Base-by-base conservation (phyloP, 2,888 invertebrate species). In the Amiota communis region DNA sequence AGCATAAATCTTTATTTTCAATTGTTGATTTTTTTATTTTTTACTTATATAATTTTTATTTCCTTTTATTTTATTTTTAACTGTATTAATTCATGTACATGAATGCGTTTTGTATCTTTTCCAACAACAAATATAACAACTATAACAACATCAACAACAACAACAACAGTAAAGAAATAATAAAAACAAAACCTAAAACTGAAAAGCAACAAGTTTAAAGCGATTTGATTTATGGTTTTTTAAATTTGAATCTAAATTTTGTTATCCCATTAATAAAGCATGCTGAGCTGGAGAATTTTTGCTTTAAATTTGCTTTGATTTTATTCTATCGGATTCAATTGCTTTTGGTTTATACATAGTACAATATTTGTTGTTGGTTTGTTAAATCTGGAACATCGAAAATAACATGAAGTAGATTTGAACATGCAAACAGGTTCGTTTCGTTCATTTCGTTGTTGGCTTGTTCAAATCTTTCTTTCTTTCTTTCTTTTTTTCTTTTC, bases 221-320 rank as follows among this genome's bases (percentile, higher is more conserved):
- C 17, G 12, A 23, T 83, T 79, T 83, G 83, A 83, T 83, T 83
- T 83, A 83, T 85, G 84, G 78, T 64, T 84, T 77, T 81, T 80
- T 77, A 81, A 83, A 83, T 83, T 77, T 78, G 77, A 85, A 82
- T 85, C 84, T 83, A 83, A 15, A 83, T 83, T 85, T 84, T 82
- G 81, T 85, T 77, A 77, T 68, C 81, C 36, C 82, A 83, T 85
- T 83, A 85, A 83, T 84, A 80, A 83, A 83, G 53, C 67, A 53
- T n/a, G 63, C 36, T 53, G 63, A 6, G 36, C 36, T 6, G 8
- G 8, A 36, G 36, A 36, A 36, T 36, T 6, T n/a, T 36, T 36
- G 36, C 36, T 36, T 36, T 36, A 36, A 36, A 36, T 6, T 36
- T 36, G 8, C 36, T 36, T 36, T 36, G 36, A 36, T 36, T 36